Conservation (phyloP, 2,113 vertebrate species). For the Oenanthe melanoleuca region DNA sequence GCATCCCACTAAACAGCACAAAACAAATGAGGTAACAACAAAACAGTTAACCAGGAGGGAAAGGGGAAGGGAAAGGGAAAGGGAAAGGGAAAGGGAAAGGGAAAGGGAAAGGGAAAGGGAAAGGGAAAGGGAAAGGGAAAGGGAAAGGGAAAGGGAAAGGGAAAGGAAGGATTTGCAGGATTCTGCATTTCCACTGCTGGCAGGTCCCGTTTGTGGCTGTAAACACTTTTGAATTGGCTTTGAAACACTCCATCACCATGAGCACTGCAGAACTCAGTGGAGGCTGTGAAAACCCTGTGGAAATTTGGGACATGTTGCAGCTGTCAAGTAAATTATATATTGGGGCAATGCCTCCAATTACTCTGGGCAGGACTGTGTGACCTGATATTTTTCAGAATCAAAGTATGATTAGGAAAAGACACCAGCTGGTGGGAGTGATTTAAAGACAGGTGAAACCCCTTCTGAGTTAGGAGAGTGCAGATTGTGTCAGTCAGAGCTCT, state of each 20-base stretch:
- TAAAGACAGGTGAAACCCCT: neutral
- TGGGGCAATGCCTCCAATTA: neutral
- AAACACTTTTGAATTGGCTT: neutral
- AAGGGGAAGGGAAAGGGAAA: neutral
- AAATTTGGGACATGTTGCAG: neutral
- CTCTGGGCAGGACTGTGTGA: neutral
- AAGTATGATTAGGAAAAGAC: slow-evolving; percentile 2
- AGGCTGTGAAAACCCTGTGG: neutral
- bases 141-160: no score
- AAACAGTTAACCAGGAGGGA: neutral
- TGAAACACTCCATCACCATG: neutral
- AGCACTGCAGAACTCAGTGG: neutral
- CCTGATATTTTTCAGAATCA: neutral
- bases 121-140: no score
- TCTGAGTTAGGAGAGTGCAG: neutral
- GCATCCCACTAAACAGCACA: neutral
- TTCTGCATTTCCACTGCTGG: neutral
- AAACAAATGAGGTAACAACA: slow-evolving; percentile 31
- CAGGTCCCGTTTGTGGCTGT: neutral
- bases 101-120: neutral
- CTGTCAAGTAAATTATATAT: slow-evolving; percentile 5
- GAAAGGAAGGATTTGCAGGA: no score
- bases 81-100: neutral
- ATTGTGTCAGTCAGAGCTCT: neutral
- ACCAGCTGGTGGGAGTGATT: neutral